These are phyloP conservation scores for Pammene fasciana DNA, from an alignment of 2,888 invertebrate genomes.

Conservation along the genomic window DNA sequence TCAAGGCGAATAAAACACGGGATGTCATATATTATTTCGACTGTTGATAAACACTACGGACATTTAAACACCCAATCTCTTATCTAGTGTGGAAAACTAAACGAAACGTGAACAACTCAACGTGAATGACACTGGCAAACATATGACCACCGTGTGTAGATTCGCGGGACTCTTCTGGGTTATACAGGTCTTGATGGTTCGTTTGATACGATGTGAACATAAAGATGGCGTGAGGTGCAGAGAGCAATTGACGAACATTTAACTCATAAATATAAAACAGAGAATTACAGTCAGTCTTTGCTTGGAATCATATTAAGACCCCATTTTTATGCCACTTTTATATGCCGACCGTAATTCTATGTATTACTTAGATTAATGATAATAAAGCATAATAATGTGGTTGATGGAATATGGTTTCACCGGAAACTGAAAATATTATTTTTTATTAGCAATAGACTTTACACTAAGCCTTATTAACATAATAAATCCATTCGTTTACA, in stretches of 20 bases:
- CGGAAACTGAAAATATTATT: slow-evolving; percentile 47
- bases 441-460: slow-evolving; percentile 19
- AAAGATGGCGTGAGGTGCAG: slow-evolving; percentile 53
- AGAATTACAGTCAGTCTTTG: no score
- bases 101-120: slow-evolving; percentile 77
- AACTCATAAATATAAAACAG: no score
- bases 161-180: slow-evolving; percentile 78
- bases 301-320: no score
- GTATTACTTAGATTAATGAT: no score
- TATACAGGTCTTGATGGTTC: slow-evolving; percentile 51
- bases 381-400: no score
- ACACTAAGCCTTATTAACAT: slow-evolving; percentile 10
- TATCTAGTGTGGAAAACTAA: slow-evolving; percentile 73
- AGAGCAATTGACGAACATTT: slow-evolving; percentile 42
- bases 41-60: slow-evolving; percentile 79
- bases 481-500: slow-evolving; percentile 33
- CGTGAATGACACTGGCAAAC: slow-evolving; percentile 72
- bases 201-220: slow-evolving; percentile 49
- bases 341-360: no score
- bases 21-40: slow-evolving; percentile 83
- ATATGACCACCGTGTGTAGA: slow-evolving; percentile 83
- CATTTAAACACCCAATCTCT: slow-evolving; percentile 79
- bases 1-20: slow-evolving; percentile 84
- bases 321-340: no score
- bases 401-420: slow-evolving; percentile 46